A percentile compares a stretch with the other conserved stretches of the same genome.
Evolutionary conservation across 2,888 invertebrate genomes (phyloP).

Genomic region (Trisateles emortualis): DNA sequence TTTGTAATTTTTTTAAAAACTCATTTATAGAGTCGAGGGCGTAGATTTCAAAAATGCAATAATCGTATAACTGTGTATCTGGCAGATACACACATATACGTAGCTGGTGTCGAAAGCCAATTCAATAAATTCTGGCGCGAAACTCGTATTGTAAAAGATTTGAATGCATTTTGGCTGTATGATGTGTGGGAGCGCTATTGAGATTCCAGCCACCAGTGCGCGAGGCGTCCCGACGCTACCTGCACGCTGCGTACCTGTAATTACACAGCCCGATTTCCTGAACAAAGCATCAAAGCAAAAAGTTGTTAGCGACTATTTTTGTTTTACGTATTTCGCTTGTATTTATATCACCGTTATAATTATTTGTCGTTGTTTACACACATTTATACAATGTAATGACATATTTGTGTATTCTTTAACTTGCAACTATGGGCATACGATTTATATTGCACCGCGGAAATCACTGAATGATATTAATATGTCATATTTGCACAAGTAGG

Average conservation of each 20-base stretch:
- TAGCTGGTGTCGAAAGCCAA: no score
- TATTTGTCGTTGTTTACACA: conserved; percentile 1
- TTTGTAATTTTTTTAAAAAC: no score
- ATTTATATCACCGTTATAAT: conserved; percentile 29
- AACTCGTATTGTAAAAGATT: conserved; percentile 71
- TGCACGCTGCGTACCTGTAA: conserved; percentile 52
- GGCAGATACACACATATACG: no score
- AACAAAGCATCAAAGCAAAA: conserved; percentile 59
- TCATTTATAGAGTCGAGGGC: no score
- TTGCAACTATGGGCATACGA: conserved; percentile 7
- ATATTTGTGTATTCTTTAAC: background rate
- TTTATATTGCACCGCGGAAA: conserved; percentile 2
- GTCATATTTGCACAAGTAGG: conserved; percentile 15
- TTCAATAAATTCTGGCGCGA: conserved; percentile 74
- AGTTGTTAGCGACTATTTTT: conserved; percentile 46
- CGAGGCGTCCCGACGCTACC: conserved; percentile 20
- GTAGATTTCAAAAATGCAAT: no score
- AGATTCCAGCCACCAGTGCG: conserved; percentile 29
- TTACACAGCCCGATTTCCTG: conserved; percentile 53
- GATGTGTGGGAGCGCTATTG: conserved; percentile 50
- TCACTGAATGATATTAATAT: background rate
- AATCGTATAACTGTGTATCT: no score
- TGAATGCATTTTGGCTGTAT: conserved; percentile 76
- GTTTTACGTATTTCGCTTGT: conserved; percentile 29
- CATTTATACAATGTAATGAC: background rate